phyloP scores from a whole-genome alignment of 2,888 invertebrate species.

The Lasius platythorax region DNA sequence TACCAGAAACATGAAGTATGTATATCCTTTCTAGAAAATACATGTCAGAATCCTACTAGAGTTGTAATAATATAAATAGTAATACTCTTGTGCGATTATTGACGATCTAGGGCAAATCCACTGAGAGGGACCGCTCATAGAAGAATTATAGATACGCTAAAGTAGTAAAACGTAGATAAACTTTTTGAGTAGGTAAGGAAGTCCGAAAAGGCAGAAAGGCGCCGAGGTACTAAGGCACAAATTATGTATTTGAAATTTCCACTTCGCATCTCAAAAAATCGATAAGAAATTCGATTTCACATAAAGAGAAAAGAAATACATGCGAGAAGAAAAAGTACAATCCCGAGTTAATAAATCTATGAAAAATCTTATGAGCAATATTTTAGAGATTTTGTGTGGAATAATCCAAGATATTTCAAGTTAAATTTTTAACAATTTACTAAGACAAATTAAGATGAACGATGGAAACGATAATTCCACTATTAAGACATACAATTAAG shows the following conservation, averaged over 20 bases:
- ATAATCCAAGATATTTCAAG: neutral
- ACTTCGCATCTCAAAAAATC: neutral
- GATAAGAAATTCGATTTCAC: neutral
- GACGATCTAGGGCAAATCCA: neutral
- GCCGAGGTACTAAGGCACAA: neutral
- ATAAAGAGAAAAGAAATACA: neutral
- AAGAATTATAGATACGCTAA: neutral
- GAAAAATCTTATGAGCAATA: neutral
- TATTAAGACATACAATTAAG: neutral
- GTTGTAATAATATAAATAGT: neutral
- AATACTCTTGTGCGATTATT: conserved; percentile 8
- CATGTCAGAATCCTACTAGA: neutral
- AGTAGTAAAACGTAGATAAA: neutral
- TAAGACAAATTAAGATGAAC: neutral
- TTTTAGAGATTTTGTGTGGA: neutral
- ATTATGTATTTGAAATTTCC: neutral
- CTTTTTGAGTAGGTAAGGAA: neutral
- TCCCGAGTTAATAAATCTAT: neutral
- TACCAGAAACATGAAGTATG: neutral
- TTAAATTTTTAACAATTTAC: conserved; percentile 1
- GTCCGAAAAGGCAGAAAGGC: neutral
- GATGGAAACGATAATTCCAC: neutral
- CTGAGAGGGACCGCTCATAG: neutral
- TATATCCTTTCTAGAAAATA: neutral
- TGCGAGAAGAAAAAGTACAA: neutral